Evolutionary conservation across 2,113 vertebrate genomes (phyloP).

Genomic region (Chrysochloris asiatica): DNA sequence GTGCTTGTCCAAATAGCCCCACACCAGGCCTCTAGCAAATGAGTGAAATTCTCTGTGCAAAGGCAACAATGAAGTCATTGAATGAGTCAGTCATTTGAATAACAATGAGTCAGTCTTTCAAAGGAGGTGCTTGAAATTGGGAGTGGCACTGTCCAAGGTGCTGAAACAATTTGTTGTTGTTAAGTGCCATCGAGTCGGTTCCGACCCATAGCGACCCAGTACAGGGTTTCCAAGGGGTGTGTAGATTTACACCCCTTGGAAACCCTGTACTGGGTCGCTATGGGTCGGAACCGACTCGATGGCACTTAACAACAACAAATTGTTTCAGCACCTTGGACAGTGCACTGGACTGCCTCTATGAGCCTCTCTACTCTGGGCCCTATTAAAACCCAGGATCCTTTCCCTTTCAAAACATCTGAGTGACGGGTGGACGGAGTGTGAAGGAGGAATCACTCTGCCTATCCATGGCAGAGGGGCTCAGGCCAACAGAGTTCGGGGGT

Average conservation of each 20-base stretch:
- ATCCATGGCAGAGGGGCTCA: neutral
- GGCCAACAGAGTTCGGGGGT: neutral
- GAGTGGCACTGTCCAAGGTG: too few relatives aligned
- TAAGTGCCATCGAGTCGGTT: too few relatives aligned
- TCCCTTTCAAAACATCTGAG: neutral
- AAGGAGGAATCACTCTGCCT: neutral
- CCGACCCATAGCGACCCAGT: too few relatives aligned
- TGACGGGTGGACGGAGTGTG: neutral
- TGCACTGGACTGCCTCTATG: neutral
- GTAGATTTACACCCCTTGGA: too few relatives aligned
- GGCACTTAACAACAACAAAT: too few relatives aligned
- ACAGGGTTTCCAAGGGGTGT: too few relatives aligned
- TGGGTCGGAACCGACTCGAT: too few relatives aligned
- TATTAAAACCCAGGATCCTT: too few relatives aligned
- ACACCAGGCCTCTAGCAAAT: neutral
- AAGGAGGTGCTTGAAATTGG: neutral
- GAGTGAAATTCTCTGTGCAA: slow-evolving; percentile 55
- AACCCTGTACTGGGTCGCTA: too few relatives aligned
- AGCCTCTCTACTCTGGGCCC: neutral
- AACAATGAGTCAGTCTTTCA: slow-evolving; percentile 47
- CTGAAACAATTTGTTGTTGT: too few relatives aligned
- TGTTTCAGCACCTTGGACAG: slow-evolving; percentile 37
- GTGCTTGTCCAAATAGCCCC: too few relatives aligned
- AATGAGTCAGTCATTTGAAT: neutral
- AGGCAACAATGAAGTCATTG: neutral